A percentile compares a stretch with the other conserved stretches of the same genome.
Conservation (phyloP, 2,797 vertebrate species). For the Dendrocincla fuliginosa region DNA sequence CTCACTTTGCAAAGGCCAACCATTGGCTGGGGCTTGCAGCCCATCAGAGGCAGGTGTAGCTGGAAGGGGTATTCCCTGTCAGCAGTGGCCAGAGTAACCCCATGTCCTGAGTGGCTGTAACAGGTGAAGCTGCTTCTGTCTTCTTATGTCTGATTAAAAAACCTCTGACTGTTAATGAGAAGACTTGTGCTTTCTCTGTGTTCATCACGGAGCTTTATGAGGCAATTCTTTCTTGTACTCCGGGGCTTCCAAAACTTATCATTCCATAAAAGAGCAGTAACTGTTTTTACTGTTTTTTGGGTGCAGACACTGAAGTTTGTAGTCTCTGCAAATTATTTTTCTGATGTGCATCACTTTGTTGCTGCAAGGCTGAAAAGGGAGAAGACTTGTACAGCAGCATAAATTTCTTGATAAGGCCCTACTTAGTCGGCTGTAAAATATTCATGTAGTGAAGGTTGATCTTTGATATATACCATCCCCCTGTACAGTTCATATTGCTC, state of each 20-base stretch:
- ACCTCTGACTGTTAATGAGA: not conserved
- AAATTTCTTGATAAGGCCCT: slow-evolving; percentile 15
- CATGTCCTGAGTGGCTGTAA: not conserved
- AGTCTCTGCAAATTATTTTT: not conserved
- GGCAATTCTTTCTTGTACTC: not conserved
- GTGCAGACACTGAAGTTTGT: not conserved
- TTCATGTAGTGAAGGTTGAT: not conserved
- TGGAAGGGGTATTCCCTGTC: not conserved
- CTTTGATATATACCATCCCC: not conserved
- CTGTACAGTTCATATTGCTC: not conserved
- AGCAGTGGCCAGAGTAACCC: not conserved
- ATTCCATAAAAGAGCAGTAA: not conserved
- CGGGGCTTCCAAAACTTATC: not conserved
- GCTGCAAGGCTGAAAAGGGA: not conserved
- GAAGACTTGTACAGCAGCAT: not conserved
- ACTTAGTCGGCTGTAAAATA: not conserved
- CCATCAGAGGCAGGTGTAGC: not conserved
- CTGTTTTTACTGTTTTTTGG: not conserved
- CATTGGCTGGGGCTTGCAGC: not conserved
- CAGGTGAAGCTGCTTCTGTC: not conserved
- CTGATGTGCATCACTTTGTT: not conserved
- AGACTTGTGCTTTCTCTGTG: not conserved
- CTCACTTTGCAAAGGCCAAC: not conserved
- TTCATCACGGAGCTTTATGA: not conserved
- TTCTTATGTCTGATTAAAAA: not conserved